Evolutionary conservation across 2,113 vertebrate species (phyloP), one percentile per base, ranked within the genome.

Genomic region (Dolichotis patagonum): DNA sequence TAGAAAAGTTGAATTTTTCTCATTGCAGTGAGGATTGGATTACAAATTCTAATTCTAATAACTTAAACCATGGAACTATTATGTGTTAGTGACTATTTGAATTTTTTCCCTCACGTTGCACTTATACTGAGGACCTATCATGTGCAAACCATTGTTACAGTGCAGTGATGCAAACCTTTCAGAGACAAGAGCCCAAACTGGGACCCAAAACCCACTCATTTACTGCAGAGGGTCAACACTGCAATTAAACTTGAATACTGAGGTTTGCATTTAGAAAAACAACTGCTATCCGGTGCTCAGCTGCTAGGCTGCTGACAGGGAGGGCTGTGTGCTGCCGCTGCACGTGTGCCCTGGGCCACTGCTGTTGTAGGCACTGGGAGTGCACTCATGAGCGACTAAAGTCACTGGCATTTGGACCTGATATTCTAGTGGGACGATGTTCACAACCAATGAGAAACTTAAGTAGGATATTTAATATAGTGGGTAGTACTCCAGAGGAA

Each of bases 71-170:
- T 32, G n/a, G 77, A 81, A 83, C 12, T 86, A 26, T 91, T 91
- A n/a, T 67, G 20, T 93, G 85, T 63, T 92, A 60, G 52, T 82
- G 24, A 65, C 41, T 63, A 16, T 71, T 84, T 97, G 19, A 89
- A 77, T 94, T 96, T 60, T 69, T 90, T 95, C 56, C 95, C 88
- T 88, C 22, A 82, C 80, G 80, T n/a, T 81, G 2, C 90, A 62
- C 24, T 58, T 91, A 52, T 80, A 90, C 41, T n/a, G 17, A 91
- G 58, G 7, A 88, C 26, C 49, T 91, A 43, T 22, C 19, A 62
- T 24, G 60, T 67, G 41, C 69, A 67, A 83, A 35, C 94, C 71
- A 46, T 28, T 85, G 38, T 84, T 88, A 38, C 14, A 83, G 73
- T 12, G 28, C 32, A 75, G 24, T 28, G 71, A 75, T 43, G 71